Conservation (phyloP, 2,888 invertebrate genomes). For the Cremastinae sp. region DNA sequence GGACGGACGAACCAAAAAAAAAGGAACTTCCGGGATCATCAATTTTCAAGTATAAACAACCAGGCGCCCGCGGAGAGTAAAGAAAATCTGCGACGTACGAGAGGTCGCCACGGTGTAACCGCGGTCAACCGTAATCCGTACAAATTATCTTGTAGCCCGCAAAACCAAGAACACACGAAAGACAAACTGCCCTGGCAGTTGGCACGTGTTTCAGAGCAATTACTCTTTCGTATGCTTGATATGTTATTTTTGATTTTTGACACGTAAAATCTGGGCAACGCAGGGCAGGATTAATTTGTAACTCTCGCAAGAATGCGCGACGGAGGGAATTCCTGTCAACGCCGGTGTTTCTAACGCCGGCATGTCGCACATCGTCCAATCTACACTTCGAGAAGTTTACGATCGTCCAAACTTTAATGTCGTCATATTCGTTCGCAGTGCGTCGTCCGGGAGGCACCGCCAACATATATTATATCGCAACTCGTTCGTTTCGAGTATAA, state of each 20-base stretch:
- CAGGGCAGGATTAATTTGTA: slow-evolving; percentile 33
- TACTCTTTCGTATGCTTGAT: background rate
- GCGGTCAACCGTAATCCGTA: slow-evolving; percentile 12
- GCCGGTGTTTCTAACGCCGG: slow-evolving; percentile 5
- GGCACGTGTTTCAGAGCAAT: background rate
- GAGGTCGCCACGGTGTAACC: background rate
- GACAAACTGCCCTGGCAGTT: slow-evolving; percentile 23
- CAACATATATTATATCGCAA: background rate
- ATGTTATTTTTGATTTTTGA: background rate
- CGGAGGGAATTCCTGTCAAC: slow-evolving; percentile 38
- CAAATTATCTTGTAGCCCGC: slow-evolving; percentile 18
- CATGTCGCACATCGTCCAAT: slow-evolving; percentile 1
- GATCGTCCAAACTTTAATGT: slow-evolving; percentile 34
- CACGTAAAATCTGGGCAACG: slow-evolving; percentile 7
- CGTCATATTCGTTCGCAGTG: slow-evolving; percentile 8
- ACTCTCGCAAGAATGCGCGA: slow-evolving; percentile 20
- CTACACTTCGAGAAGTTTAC: slow-evolving; percentile 27
- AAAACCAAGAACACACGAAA: background rate
- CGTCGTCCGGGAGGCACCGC: background rate
- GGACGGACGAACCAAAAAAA: no score
- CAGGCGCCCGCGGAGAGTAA: background rate
- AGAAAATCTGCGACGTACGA: background rate
- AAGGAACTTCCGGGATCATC: background rate
- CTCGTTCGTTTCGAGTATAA: no score
- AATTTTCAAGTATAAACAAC: background rate